Base-by-base conservation (phyloP, 2,888 invertebrate species). In the Calameuta filiformis region DNA sequence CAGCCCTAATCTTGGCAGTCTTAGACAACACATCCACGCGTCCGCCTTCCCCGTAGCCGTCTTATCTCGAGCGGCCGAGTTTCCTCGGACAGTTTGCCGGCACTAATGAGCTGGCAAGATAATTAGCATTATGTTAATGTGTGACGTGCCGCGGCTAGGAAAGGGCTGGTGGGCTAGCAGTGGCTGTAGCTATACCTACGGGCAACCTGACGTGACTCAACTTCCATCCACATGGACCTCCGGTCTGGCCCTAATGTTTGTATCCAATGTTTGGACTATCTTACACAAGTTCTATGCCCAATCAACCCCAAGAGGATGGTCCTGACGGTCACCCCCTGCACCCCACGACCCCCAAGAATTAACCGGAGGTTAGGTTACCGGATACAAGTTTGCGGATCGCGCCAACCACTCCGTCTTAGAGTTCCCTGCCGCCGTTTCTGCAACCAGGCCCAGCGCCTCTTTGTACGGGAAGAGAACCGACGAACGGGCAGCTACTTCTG, bases 91-190 rank as follows among this genome's bases (percentile, higher is more conserved):
- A 91, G 90, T 90, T 91, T 90, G 87, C 89, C 86, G 84, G 87
- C 88, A 89, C 90, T 91, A 91, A 91, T 90, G 91, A 91, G 91
- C 90, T 89, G 87, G 91, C 89, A 90, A 89, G 90, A 90, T 91
- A 91, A 91, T 91, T 91, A 91, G 90, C 90, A 91, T 90, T 90
- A 90, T 90, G 90, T 91, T 91, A 90, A 90, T 90, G 89, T 85
- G 89, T 87, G 89, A 90, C 88, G 89, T 86, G 85, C 85, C 85
- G 85, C 82, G 83, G 84, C 77, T 81, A 75, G 78, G 74, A 79
- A 80, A 75, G 30, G 33, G 40, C 15, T 40, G 40, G 40, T 40
- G 40, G 6, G 6, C 6, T 76, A 77, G 34, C 73, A 73, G 79
- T 78, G 69, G 15, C 40, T 40, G 40, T 12, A 15, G 4, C 12